Evolutionary conservation across 2,113 vertebrate species (phyloP), one percentile per base, ranked within the genome.

Genomic region (Silurus meridionalis): DNA sequence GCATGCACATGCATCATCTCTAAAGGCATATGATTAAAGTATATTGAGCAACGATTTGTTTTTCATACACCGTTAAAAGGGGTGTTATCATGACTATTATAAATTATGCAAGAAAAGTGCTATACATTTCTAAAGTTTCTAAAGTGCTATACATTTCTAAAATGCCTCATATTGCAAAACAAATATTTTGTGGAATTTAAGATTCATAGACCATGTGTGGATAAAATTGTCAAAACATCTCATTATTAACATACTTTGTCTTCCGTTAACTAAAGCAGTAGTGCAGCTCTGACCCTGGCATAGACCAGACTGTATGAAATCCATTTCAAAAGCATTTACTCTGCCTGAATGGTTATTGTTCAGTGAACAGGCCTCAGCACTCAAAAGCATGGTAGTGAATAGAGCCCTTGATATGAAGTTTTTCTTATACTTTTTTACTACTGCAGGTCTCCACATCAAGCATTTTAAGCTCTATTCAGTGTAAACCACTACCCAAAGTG

Each of bases 341-440:
- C 60, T 84, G 87, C 75, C 78, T 83, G 81, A 88, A 86, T 75
- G 25, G 66, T 71, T 83, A 83, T 89, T 89, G 82, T 87, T 86
- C 60, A 58, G 5, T 77, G 61, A 81, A 69, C 77, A 89, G 72
- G 67, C 46, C 74, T 60, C 63, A 84, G 75, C 25, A 63, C 17
- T 63, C 77, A 69, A 84, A 53, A n/a, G 58, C 66, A 75, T 74
- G 52, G 66, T 61, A 80, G 48, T 88, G 66, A 89, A 87, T 69
- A 28, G 23, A 53, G 71, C 66, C 6, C 66, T 88, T 55, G 86
- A 83, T 86, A 82, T 80, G 75, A 64, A 84, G 77, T 81, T 75
- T 86, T 37, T 86, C 81, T 72, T 37, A 17, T 15, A 25, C 28
- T 67, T 83, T 69, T 83, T 88, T 67, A 37, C 67, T 83, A 83